Percentiles rank a stretch among this genome's conserved stretches.
phyloP scores from a whole-genome alignment of 1,140 invertebrate species.

The Conopomorpha cramerella region DNA sequence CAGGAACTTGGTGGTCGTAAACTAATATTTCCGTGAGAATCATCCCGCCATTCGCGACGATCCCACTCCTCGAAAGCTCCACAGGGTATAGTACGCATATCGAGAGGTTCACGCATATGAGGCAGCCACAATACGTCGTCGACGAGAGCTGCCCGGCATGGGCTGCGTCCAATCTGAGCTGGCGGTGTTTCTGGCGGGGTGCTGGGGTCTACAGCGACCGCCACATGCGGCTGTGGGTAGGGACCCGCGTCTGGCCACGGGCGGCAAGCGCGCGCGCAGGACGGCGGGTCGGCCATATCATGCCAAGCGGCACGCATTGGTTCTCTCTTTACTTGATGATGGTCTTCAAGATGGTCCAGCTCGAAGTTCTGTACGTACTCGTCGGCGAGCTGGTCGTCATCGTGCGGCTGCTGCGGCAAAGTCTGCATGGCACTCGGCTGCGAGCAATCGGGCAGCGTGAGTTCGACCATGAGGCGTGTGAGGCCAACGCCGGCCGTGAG shows the following conservation, averaged over 20 bases:
- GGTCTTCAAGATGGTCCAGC: constrained; percentile 81
- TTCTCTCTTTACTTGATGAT: constrained; percentile 53
- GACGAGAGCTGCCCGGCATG: constrained; percentile 52
- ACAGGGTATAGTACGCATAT: constrained; percentile 71
- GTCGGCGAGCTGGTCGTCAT: constrained; percentile 76
- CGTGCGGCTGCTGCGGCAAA: constrained; percentile 41
- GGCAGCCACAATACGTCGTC: constrained; percentile 79
- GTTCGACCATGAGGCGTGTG: constrained; percentile 51
- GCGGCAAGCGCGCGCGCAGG: constrained; percentile 39
- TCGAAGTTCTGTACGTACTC: constrained; percentile 89
- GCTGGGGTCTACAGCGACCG: constrained; percentile 63
- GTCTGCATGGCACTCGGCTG: constrained; percentile 55
- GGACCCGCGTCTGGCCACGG: constrained; percentile 61
- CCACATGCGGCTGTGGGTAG: constrained; percentile 44
- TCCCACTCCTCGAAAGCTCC: constrained; percentile 67
- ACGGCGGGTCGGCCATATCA: constrained; percentile 41
- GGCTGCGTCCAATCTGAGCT: constrained; percentile 62
- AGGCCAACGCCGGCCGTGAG: constrained; percentile 42
- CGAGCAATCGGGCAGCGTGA: constrained; percentile 44
- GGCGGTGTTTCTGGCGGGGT: constrained; percentile 82
- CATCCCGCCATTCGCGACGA: constrained; percentile 58
- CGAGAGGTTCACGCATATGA: constrained; percentile 78
- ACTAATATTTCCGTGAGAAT: constrained; percentile 40
- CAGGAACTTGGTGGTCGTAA: constrained; percentile 57
- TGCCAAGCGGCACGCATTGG: constrained; percentile 51